phyloP scores from a whole-genome alignment of 2,888 invertebrate genomes.

The Oeneis ivallda region DNA sequence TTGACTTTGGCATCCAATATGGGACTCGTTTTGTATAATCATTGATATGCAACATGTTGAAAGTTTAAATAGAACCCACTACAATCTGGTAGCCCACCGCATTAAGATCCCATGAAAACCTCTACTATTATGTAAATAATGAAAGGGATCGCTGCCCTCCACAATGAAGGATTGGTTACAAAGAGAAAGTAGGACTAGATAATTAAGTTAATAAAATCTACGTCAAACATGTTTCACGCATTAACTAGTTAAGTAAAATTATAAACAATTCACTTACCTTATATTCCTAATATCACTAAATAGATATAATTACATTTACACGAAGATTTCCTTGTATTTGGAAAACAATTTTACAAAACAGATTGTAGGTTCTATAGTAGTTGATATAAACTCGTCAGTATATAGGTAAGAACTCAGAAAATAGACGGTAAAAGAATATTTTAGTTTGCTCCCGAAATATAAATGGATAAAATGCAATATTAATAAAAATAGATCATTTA shows the following conservation, averaged over 20 bases:
- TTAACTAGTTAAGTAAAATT: not conserved
- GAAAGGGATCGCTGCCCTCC: no score
- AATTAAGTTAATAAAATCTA: no score
- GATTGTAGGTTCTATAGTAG: conserved; percentile 8
- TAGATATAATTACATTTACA: conserved; percentile 2
- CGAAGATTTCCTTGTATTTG: not conserved
- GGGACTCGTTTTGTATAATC: not conserved
- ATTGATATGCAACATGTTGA: no score
- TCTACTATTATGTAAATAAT: no score
- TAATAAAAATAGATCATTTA: conserved; percentile 14
- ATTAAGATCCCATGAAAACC: no score
- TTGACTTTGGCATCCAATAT: not conserved
- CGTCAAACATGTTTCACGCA: no score
- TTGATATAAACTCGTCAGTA: conserved; percentile 5
- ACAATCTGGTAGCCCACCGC: not conserved
- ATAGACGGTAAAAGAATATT: conserved; percentile 10
- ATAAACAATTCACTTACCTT: not conserved
- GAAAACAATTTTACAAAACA: conserved; percentile 17
- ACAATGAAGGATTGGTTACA: no score
- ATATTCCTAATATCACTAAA: conserved; percentile 1
- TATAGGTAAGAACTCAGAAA: conserved; percentile 20
- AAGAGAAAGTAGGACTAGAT: no score
- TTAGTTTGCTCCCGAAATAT: conserved; percentile 22
- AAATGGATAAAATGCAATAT: conserved; percentile 15
- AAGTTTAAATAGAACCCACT: no score